Percentiles rank a stretch among this genome's conserved stretches.
Conservation (phyloP, 2,888 invertebrate species). For the Operophtera brumata region DNA sequence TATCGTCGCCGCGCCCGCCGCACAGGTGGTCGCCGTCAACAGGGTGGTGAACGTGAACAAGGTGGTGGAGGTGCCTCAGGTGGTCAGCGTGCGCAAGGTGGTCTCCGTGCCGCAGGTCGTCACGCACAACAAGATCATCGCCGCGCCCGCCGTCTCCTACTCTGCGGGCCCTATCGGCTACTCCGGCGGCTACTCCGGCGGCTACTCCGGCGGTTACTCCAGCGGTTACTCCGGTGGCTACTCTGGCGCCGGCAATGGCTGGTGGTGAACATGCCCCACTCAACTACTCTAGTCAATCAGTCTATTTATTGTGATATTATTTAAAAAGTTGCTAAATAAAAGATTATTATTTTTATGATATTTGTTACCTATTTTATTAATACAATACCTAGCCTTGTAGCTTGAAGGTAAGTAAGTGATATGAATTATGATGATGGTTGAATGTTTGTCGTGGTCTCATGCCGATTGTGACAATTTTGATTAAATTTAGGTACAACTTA, state of each 20-base stretch:
- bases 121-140: slow-evolving; percentile 33
- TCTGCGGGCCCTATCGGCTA: slow-evolving; percentile 14
- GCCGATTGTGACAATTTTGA: no score
- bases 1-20: slow-evolving; percentile 31
- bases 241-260: background rate
- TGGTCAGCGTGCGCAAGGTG: slow-evolving; percentile 39
- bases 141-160: slow-evolving; percentile 22
- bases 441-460: no score
- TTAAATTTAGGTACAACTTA: no score
- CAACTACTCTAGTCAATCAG: background rate
- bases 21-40: slow-evolving; percentile 45
- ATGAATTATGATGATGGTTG: no score
- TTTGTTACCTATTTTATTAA: no score
- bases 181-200: slow-evolving; percentile 23
- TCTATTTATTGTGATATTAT: slow-evolving; percentile 7
- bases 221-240: background rate
- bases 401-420: no score
- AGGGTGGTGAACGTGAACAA: slow-evolving; percentile 49
- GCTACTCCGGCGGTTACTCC: background rate
- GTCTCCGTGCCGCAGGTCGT: slow-evolving; percentile 37
- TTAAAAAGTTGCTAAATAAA: background rate
- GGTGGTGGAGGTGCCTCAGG: slow-evolving; percentile 42
- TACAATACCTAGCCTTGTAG: no score
- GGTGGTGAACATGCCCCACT: background rate
- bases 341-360: background rate